Percentiles rank a stretch among this genome's conserved stretches.
These are phyloP conservation scores for Lynx canadensis DNA, from an alignment of 2,113 vertebrate species.

Conservation along the genomic window DNA sequence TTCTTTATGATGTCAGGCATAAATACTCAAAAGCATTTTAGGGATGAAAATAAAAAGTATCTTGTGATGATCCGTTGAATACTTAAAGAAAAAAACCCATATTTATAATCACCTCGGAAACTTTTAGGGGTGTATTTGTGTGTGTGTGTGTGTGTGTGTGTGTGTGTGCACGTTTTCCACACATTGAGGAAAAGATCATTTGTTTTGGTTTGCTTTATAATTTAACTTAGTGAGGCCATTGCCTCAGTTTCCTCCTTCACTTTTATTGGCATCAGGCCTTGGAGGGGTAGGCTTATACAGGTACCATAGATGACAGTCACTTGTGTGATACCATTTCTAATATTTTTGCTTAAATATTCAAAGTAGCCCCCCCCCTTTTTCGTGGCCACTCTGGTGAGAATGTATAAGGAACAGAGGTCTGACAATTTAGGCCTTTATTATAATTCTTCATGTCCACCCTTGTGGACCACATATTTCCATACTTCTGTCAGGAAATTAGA, in stretches of 20 bases:
- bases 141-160: background rate
- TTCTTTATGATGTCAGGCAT: background rate
- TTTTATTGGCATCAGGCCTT: background rate
- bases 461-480: background rate
- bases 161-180: background rate
- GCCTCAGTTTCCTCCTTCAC: background rate
- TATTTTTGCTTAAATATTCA: background rate
- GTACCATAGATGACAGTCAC: background rate
- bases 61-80: background rate
- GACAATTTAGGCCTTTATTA: background rate
- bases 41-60: background rate
- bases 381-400: background rate
- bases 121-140: background rate
- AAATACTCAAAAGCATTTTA: slow-evolving; percentile 25
- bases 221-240: background rate
- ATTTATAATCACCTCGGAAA: background rate
- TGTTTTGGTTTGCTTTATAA: background rate
- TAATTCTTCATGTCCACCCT: background rate
- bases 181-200: background rate
- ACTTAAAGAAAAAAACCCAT: background rate
- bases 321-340: background rate
- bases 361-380: background rate
- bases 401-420: background rate
- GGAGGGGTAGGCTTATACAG: background rate
- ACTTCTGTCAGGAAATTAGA: background rate